Percentiles rank a stretch among this genome's conserved stretches.
These are phyloP conservation scores for Edolisoma coerulescens DNA, from an alignment of 2,113 vertebrate species.

Conservation along the genomic window DNA sequence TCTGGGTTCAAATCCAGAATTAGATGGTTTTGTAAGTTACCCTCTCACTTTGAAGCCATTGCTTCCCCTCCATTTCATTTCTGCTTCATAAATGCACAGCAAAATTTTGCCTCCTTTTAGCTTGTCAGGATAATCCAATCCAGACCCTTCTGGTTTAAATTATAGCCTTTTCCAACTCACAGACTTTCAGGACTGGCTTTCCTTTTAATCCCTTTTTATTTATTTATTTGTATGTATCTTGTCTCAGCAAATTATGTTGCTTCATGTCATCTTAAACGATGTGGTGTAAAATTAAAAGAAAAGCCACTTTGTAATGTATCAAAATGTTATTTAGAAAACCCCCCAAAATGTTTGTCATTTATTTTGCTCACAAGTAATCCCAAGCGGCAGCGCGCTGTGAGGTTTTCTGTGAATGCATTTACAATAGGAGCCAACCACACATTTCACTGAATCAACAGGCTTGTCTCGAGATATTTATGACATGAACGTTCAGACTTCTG, in stretches of 20 bases:
- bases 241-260: slow-evolving; percentile 19
- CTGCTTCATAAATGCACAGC: background rate
- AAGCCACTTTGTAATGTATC: slow-evolving; percentile 38
- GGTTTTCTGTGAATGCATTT: slow-evolving; percentile 58
- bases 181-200: slow-evolving; percentile 21
- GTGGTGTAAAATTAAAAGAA: slow-evolving; percentile 43
- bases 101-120: slow-evolving; percentile 7
- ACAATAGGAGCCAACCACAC: slow-evolving; percentile 56
- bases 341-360: background rate
- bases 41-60: background rate
- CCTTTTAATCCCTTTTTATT: slow-evolving; percentile 40
- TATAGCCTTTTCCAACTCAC: background rate
- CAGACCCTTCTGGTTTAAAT: slow-evolving; percentile 47
- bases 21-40: background rate
- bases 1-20: background rate
- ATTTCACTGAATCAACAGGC: slow-evolving; percentile 50
- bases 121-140: slow-evolving; percentile 19
- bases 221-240: slow-evolving; percentile 26
- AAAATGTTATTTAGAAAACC: slow-evolving; percentile 22
- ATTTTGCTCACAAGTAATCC: slow-evolving; percentile 32
- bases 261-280: slow-evolving; percentile 21
- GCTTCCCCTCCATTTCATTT: background rate
- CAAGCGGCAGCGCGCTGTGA: background rate
- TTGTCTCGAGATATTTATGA: slow-evolving; percentile 51
- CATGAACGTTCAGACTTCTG: slow-evolving; percentile 31